A percentile compares a stretch with the other conserved stretches of the same genome.
These are phyloP conservation scores for Nineta flava DNA, from an alignment of 2,888 invertebrate genomes.

Conservation along the genomic window DNA sequence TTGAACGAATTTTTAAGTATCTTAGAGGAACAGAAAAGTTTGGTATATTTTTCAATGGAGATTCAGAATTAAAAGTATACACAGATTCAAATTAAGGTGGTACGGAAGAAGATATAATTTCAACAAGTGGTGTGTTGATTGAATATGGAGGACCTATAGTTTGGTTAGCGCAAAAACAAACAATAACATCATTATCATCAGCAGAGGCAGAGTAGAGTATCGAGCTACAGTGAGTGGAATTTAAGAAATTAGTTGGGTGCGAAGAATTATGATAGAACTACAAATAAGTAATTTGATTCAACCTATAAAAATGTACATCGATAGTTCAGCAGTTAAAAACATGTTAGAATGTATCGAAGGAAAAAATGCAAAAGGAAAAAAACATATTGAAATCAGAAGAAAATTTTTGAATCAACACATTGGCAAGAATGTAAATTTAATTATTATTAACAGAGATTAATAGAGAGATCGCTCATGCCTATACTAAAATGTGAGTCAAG, in stretches of 20 bases:
- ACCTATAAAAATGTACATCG: constrained; percentile 8
- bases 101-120: constrained; percentile 11
- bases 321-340: constrained; percentile 9
- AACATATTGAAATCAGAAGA: constrained; percentile 25
- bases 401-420: constrained; percentile 6
- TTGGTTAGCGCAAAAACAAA: constrained; percentile 11
- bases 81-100: constrained; percentile 14
- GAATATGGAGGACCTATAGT: constrained; percentile 15
- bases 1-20: constrained; percentile 7
- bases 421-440: neutral
- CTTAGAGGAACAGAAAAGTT: neutral
- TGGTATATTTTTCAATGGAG: neutral
- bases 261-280: constrained; percentile 6
- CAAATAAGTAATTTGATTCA: constrained; percentile 5
- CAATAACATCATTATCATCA: constrained; percentile 9
- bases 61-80: constrained; percentile 7
- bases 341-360: constrained; percentile 9
- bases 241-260: constrained; percentile 11
- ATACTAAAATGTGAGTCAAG: too few species aligned
- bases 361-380: constrained; percentile 10
- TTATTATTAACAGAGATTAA: too few species aligned
- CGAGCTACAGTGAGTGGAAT: constrained; percentile 5
- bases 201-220: constrained; percentile 15
- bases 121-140: constrained; percentile 17
- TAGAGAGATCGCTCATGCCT: too few species aligned